Evolutionary conservation across 1,140 invertebrate species (phyloP).

Genomic region (Psilanteris sp.): DNA sequence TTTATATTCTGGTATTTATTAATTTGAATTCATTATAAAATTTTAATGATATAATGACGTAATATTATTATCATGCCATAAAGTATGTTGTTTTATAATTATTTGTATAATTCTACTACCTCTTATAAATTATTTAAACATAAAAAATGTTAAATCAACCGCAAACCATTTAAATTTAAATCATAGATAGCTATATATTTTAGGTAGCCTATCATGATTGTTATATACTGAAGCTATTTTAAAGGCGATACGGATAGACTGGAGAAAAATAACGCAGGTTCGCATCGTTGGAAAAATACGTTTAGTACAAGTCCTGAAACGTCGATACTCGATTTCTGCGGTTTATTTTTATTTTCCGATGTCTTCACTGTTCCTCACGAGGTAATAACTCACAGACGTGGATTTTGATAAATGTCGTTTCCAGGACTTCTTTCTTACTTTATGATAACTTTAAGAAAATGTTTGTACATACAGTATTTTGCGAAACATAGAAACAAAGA

Average conservation of each 20-base stretch:
- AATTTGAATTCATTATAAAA: no score
- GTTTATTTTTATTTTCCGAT: constrained; percentile 55
- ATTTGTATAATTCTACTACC: no score
- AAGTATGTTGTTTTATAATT: background rate
- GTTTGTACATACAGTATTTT: constrained; percentile 30
- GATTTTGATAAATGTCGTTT: constrained; percentile 58
- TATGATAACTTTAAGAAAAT: constrained; percentile 45
- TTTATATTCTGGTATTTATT: no score
- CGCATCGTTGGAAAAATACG: constrained; percentile 50
- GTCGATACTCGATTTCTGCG: constrained; percentile 58
- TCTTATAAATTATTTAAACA: background rate
- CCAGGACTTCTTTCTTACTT: constrained; percentile 29
- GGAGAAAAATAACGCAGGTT: constrained; percentile 47
- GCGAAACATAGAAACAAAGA: constrained; percentile 7
- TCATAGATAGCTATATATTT: constrained; percentile 9
- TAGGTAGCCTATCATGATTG: constrained; percentile 8
- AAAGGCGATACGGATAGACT: constrained; percentile 42
- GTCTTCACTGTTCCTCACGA: constrained; percentile 56
- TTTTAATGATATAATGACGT: no score
- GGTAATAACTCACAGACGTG: constrained; percentile 52
- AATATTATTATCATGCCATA: no score
- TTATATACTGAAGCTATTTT: constrained; percentile 32
- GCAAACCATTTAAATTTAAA: constrained; percentile 6
- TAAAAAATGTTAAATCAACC: background rate
- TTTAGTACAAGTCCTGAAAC: constrained; percentile 52